These are phyloP conservation scores for Mesodorylaimus sp. DNA, from an alignment of 2,888 invertebrate species.

Conservation along the genomic window DNA sequence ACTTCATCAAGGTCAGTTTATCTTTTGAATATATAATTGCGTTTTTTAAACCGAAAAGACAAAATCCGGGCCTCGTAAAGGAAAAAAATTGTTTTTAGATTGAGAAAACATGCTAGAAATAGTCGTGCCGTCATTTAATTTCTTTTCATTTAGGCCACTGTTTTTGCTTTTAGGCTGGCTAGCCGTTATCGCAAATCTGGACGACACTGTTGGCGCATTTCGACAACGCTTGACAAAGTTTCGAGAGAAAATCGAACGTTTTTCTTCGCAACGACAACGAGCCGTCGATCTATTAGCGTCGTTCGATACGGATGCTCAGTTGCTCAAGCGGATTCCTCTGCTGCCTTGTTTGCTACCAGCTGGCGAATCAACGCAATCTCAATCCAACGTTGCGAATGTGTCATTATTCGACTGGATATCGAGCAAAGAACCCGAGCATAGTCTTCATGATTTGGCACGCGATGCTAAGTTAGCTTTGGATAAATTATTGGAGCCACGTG, in stretches of 20 bases:
- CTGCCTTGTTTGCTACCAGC: background rate
- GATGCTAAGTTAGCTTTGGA: background rate
- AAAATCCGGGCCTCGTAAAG: too few species aligned
- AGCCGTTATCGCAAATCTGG: slow-evolving; percentile 13
- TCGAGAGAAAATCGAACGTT: background rate
- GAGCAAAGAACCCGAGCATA: background rate
- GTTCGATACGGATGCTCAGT: slow-evolving; percentile 6
- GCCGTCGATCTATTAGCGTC: background rate
- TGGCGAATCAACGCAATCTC: background rate
- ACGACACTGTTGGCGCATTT: slow-evolving; percentile 6
- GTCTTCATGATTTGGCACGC: background rate
- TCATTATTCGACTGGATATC: slow-evolving; percentile 7
- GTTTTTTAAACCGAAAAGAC: too few species aligned
- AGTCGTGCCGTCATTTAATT: background rate
- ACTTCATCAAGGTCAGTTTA: slow-evolving; percentile 10
- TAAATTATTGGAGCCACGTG: background rate
- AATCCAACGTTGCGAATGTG: background rate
- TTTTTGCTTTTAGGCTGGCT: slow-evolving; percentile 8
- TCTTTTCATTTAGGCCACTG: background rate
- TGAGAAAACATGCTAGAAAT: too few species aligned
- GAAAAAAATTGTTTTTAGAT: too few species aligned
- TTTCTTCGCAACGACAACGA: background rate
- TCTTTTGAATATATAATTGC: too few species aligned
- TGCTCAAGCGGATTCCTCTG: slow-evolving; percentile 6
- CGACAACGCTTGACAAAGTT: background rate